A percentile compares a stretch with the other conserved stretches of the same genome.
phyloP scores from a whole-genome alignment of 2,797 vertebrate genomes.

The Propithecus perrieri region DNA sequence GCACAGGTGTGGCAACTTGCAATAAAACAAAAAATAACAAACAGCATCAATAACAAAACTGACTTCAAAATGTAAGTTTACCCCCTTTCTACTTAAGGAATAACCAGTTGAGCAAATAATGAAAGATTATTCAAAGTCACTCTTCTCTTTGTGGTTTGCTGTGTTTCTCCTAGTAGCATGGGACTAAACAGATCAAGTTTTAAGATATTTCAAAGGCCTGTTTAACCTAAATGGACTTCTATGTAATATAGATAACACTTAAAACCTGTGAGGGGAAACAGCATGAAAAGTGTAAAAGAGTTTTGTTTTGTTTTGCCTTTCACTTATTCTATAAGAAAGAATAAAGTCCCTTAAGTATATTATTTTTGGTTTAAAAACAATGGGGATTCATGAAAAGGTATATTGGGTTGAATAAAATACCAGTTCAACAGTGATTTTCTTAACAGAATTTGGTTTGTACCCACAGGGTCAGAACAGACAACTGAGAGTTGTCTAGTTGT shows the following conservation, averaged over 20 bases:
- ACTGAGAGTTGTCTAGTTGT: not conserved
- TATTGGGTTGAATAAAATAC: no score
- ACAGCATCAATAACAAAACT: slow-evolving; percentile 74
- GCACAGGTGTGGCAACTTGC: slow-evolving; percentile 78
- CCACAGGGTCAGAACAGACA: not conserved
- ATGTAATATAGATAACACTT: not conserved
- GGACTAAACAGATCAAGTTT: not conserved
- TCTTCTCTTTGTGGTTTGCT: not conserved
- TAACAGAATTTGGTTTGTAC: no score
- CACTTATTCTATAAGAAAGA: not conserved
- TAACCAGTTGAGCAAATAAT: slow-evolving; percentile 68
- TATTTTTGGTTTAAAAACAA: not conserved
- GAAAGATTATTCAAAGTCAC: not conserved
- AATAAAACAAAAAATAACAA: slow-evolving; percentile 76
- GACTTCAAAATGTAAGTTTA: slow-evolving; percentile 78
- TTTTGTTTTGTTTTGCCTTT: not conserved
- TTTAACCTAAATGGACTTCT: not conserved
- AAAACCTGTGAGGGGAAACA: not conserved
- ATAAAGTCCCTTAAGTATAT: not conserved
- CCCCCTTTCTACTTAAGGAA: slow-evolving; percentile 79
- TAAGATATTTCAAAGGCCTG: not conserved
- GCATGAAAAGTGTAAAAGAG: not conserved
- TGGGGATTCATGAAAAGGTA: not conserved
- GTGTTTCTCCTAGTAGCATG: not conserved
- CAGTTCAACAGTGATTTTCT: no score